These are phyloP conservation scores for Hydrochoerus hydrochaeris DNA, from an alignment of 2,113 vertebrate species.

Conservation along the genomic window DNA sequence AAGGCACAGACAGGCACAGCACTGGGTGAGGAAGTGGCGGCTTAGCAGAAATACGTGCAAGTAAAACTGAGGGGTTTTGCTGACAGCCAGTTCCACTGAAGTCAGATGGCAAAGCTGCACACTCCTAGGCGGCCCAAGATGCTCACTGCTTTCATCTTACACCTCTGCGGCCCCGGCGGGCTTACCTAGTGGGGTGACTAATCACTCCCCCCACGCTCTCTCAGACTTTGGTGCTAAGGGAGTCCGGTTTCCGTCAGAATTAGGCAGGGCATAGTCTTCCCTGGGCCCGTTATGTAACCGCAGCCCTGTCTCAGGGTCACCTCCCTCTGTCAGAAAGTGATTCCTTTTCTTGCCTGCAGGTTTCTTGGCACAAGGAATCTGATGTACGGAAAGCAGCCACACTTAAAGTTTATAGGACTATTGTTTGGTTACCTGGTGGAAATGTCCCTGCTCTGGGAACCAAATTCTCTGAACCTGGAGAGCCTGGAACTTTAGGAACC, in stretches of 20 bases:
- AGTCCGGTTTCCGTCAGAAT: background rate
- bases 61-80: conserved; percentile 72
- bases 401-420: background rate
- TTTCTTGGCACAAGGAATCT: background rate
- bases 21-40: conserved; percentile 35
- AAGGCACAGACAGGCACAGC: conserved; percentile 46
- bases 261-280: background rate
- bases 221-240: background rate
- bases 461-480: conserved; percentile 4
- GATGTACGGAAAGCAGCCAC: background rate
- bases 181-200: background rate
- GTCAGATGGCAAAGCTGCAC: conserved; percentile 58
- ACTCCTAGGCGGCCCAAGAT: background rate
- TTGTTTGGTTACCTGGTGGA: conserved; percentile 6
- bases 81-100: conserved; percentile 69
- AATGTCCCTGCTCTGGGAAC: background rate
- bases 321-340: background rate
- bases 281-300: background rate
- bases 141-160: background rate
- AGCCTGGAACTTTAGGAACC: background rate
- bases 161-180: background rate
- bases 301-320: background rate
- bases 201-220: background rate
- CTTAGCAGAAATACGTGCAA: conserved; percentile 75
- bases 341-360: background rate